Base-by-base conservation (phyloP, 2,797 vertebrate genomes). In the Chromobotia macracanthus region DNA sequence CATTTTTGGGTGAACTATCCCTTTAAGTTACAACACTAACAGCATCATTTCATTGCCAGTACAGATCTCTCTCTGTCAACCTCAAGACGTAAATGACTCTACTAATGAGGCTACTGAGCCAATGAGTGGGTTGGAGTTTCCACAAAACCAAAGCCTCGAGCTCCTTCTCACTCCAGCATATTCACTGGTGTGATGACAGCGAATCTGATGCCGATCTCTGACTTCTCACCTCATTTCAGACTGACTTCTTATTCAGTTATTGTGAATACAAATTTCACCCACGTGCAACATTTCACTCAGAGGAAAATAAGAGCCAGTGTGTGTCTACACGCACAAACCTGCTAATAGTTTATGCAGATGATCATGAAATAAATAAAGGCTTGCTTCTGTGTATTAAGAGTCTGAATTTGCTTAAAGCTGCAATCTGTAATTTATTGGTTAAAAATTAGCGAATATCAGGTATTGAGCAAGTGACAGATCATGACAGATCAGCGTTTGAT, bases 81-180 rank as follows among this genome's bases (percentile, higher is more conserved):
- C 66, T 44, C 65, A 3, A 21, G 41, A 48, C 51, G n/a, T 28
- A 41, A 58, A 19, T 12, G 50, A 53, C 12, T 31, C n/a, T 38
- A 41, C 65, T 79, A 79, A 81, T 79, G 79, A 72, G 35, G 53
- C 72, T 44, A 69, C 25, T 21, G 65, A 58, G 50, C 69, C 46
- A 51, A 35, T 18, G 51, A 50, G 44, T 68, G 50, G 69, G 13
- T 18, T 9, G n/a, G 41, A 44, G 19, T 21, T 31, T 58, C 23
- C 31, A 19, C 38, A 64, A 19, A 7, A 68, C 53, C 8, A 15
- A 64, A 25, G 38, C 41, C 77, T 82, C 63, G 51, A 28, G 25
- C 56, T 31, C 19, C 55, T 28, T 18, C 50, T 53, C 56, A 38
- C 46, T 65, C 21, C 4, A 19, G 25, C 38, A 25, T 78, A 70